Evolutionary conservation across 2,888 invertebrate species (phyloP).

Genomic region (Helleia helle): DNA sequence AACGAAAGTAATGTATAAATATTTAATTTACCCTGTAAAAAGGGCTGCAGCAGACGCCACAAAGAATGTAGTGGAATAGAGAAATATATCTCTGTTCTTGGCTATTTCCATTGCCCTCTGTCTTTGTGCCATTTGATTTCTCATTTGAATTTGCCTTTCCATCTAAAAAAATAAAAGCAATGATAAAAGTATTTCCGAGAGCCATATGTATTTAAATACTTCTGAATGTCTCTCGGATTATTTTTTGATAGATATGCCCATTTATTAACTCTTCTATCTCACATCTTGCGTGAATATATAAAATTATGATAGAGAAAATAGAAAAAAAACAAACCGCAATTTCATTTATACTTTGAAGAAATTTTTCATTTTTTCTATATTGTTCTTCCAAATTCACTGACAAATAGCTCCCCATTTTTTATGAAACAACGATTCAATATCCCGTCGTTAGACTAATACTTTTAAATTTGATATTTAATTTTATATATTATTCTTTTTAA

Average conservation of each 20-base stretch:
- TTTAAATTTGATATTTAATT: no score
- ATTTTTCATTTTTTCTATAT: constrained; percentile 79
- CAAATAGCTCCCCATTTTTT: constrained; percentile 75
- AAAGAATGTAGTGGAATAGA: constrained; percentile 82
- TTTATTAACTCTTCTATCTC: no score
- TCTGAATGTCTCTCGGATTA: no score
- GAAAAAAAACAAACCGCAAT: constrained; percentile 65
- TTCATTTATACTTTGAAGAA: constrained; percentile 78
- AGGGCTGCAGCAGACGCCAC: constrained; percentile 66
- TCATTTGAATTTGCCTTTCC: constrained; percentile 87
- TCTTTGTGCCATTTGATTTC: constrained; percentile 84
- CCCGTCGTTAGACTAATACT: no score
- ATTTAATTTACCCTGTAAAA: constrained; percentile 70
- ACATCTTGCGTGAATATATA: not conserved
- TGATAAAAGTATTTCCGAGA: no score
- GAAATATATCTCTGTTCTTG: constrained; percentile 79
- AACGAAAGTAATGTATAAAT: no score
- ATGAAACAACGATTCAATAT: no score
- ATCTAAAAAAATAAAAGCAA: constrained; percentile 58
- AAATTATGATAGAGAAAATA: not conserved
- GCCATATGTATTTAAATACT: no score
- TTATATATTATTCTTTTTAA: no score
- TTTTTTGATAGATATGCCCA: no score
- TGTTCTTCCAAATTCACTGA: constrained; percentile 78
- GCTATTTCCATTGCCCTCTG: constrained; percentile 82